These are phyloP conservation scores for Drosophila parabipectinata DNA, from an alignment of 1,140 invertebrate species.

Conservation along the genomic window DNA sequence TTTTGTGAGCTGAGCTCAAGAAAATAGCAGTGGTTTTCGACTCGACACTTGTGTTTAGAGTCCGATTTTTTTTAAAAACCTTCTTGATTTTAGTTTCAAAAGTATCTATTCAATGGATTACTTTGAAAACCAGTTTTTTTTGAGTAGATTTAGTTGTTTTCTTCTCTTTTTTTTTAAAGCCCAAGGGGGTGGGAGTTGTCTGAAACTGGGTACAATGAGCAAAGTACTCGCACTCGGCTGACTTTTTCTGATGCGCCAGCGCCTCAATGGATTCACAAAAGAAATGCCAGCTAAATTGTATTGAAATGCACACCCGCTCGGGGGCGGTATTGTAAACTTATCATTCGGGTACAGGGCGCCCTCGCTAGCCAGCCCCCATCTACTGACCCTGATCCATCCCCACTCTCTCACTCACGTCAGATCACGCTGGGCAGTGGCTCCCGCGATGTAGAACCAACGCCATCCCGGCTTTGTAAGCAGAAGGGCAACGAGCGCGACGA, in stretches of 20 bases:
- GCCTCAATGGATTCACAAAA: constrained; percentile 62
- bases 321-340: constrained; percentile 72
- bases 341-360: constrained; percentile 18
- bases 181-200: neutral
- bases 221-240: constrained; percentile 50
- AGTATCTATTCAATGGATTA: neutral
- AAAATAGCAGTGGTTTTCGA: neutral
- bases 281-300: constrained; percentile 61
- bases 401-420: constrained; percentile 80
- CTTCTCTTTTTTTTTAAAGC: too few species aligned
- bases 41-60: neutral
- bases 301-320: constrained; percentile 73
- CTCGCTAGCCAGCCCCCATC: neutral
- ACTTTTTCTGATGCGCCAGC: constrained; percentile 37
- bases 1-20: constrained; percentile 1
- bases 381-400: neutral
- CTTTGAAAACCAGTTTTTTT: too few species aligned
- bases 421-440: constrained; percentile 89
- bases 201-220: constrained; percentile 51
- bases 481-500: constrained; percentile 60
- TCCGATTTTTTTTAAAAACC: neutral
- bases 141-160: too few species aligned
- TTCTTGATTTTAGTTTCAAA: neutral
- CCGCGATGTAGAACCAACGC: constrained; percentile 89
- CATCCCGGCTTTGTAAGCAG: constrained; percentile 84